These are phyloP conservation scores for Platalea minor DNA, from an alignment of 2,797 vertebrate species.

Conservation along the genomic window DNA sequence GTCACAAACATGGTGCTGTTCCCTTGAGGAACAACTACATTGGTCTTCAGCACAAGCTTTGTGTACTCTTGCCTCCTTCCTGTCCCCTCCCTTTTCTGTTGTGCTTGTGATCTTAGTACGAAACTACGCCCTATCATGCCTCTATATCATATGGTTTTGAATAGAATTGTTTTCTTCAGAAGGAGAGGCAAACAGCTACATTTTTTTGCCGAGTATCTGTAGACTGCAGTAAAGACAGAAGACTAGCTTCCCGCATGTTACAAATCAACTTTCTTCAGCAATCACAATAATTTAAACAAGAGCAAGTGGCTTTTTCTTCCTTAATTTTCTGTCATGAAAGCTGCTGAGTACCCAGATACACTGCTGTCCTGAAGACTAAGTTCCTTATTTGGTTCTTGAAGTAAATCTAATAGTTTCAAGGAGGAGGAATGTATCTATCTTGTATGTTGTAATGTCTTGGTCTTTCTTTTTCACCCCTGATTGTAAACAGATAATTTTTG, in stretches of 20 bases:
- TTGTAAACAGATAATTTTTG: background rate
- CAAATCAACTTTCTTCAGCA: background rate
- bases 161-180: background rate
- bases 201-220: background rate
- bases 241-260: background rate
- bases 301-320: background rate
- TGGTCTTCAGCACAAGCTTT: background rate
- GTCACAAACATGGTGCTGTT: background rate
- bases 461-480: background rate
- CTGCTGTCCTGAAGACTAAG: background rate
- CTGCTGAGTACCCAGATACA: background rate
- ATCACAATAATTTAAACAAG: background rate
- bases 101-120: background rate
- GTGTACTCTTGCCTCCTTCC: background rate
- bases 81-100: background rate
- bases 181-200: background rate
- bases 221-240: background rate
- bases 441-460: background rate
- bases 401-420: background rate
- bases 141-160: background rate
- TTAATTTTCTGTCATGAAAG: background rate
- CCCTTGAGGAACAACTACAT: background rate
- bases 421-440: background rate
- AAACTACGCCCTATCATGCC: background rate
- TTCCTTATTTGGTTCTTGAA: background rate